Evolutionary conservation across 2,797 vertebrate genomes (phyloP).

Genomic region (Halcyon chelicuti): DNA sequence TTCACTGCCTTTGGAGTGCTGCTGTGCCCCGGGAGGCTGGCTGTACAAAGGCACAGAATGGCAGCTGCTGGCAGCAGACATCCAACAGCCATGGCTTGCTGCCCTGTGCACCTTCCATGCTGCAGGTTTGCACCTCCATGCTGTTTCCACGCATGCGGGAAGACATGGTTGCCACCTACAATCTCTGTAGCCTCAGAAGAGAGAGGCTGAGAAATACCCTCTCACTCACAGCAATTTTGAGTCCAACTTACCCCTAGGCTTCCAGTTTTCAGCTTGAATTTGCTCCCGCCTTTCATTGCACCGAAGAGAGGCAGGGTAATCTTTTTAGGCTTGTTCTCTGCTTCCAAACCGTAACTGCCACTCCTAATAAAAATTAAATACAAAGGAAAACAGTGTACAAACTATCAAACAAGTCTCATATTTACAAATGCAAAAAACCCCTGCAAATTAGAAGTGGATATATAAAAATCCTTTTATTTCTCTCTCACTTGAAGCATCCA

Average conservation of each 20-base stretch:
- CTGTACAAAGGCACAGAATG: background rate
- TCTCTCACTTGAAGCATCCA: background rate
- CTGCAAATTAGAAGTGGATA: background rate
- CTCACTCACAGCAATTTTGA: rapidly evolving
- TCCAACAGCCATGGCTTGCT: background rate
- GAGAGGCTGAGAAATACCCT: background rate
- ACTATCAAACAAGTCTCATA: background rate
- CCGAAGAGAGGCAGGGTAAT: conserved; percentile 90
- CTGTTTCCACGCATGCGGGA: background rate
- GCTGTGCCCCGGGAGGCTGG: background rate
- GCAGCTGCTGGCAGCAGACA: background rate
- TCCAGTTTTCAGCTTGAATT: conserved; percentile 95
- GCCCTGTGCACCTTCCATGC: background rate
- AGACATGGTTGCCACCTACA: background rate
- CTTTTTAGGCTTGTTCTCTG: conserved; percentile 85
- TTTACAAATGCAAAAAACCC: background rate
- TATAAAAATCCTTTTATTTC: background rate
- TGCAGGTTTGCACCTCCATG: background rate
- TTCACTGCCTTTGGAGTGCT: background rate
- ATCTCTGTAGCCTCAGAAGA: background rate
- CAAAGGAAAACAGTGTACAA: background rate
- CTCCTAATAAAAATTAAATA: conserved; percentile 53
- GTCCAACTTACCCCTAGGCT: conserved; percentile 90
- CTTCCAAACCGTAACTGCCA: conserved; percentile 66
- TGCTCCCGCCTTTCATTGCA: conserved; percentile 97